Base-by-base conservation (phyloP, 2,113 vertebrate species). In the Athene cunicularia region DNA sequence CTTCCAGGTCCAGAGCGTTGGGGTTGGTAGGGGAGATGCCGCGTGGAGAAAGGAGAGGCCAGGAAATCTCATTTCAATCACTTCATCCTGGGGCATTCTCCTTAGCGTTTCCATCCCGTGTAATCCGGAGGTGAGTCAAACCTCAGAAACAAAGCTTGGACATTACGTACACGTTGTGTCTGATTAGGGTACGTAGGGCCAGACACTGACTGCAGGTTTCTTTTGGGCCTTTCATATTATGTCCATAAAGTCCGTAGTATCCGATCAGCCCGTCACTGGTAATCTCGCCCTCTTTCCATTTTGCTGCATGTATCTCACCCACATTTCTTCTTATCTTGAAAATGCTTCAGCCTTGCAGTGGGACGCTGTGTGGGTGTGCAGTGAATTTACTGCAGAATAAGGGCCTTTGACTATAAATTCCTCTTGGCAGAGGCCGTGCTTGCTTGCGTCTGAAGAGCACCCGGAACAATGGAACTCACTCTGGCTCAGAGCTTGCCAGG, bases 231-330 rank as follows among this genome's bases (percentile, higher is more conserved):
- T 32, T 71, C 12, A 0, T 2, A 2, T 27, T 27, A 1, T 1
- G 11, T 8, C 4, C 16, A 0, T 13, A 1, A 27, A 35, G 15
- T 11, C 76, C 33, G 39, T 12, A 3, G 33, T 3, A 11, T 8
- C 53, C 8, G 37, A 16, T 33, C 45, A 13, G 27, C 9, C 39
- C n/a, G 26, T 3, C 21, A 6, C 1, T 17, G 56, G 11, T 19
- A 10, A 27, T 37, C n/a, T 37, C 4, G 5, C 16, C 90, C 52
- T 33, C 67, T 49, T 27, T 22, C 62, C 35, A 2, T 9, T 30
- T 59, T 30, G 9, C 52, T 72, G 23, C 19, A 1, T 3, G 41
- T 28, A 7, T 26, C 58, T 87, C 77, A 26, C 35, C 26, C 30
- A 3, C 18, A 1, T 28, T 59, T 53, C 28, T 64, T 76, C 58